These are phyloP conservation scores for Athetis lepigone DNA, from an alignment of 2,888 invertebrate genomes.

Conservation along the genomic window DNA sequence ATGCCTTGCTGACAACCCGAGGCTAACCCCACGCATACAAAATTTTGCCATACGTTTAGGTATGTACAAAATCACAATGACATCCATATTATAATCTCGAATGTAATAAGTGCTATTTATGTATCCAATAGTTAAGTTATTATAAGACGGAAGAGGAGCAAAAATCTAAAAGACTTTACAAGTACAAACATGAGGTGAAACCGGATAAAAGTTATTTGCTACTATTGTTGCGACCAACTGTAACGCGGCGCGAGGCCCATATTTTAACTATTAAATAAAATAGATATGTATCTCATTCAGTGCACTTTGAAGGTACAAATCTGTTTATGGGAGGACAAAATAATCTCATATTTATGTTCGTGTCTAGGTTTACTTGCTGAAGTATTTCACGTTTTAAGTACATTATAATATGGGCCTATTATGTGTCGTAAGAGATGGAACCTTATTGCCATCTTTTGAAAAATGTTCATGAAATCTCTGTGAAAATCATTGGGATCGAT, in stretches of 20 bases:
- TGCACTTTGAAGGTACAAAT: constrained; percentile 44
- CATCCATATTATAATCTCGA: constrained; percentile 71
- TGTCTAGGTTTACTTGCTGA: constrained; percentile 21
- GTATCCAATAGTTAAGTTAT: constrained; percentile 76
- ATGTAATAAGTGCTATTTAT: constrained; percentile 79
- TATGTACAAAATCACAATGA: constrained; percentile 67
- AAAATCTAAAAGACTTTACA: constrained; percentile 73
- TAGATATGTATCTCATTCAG: constrained; percentile 56
- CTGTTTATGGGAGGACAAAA: constrained; percentile 25
- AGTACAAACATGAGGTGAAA: constrained; percentile 74
- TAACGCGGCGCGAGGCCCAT: constrained; percentile 33
- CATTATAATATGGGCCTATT: constrained; percentile 35
- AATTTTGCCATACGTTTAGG: constrained; percentile 64
- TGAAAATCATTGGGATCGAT: constrained; percentile 9
- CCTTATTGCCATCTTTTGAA: constrained; percentile 8
- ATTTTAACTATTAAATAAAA: constrained; percentile 33
- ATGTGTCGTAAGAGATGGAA: constrained; percentile 4
- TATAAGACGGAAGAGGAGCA: constrained; percentile 62
- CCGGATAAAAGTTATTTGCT: constrained; percentile 41
- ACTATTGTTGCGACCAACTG: constrained; percentile 36
- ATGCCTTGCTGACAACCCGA: constrained; percentile 22
- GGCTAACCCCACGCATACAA: constrained; percentile 47
- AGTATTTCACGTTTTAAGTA: constrained; percentile 46
- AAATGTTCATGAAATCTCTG: constrained; percentile 1
- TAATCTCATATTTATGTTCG: constrained; percentile 43